Percentiles rank a stretch among this genome's conserved stretches.
These are phyloP conservation scores for Geodia barretti DNA, from an alignment of 37 sponge, comb jelly and placozoan genomes.

Conservation along the genomic window DNA sequence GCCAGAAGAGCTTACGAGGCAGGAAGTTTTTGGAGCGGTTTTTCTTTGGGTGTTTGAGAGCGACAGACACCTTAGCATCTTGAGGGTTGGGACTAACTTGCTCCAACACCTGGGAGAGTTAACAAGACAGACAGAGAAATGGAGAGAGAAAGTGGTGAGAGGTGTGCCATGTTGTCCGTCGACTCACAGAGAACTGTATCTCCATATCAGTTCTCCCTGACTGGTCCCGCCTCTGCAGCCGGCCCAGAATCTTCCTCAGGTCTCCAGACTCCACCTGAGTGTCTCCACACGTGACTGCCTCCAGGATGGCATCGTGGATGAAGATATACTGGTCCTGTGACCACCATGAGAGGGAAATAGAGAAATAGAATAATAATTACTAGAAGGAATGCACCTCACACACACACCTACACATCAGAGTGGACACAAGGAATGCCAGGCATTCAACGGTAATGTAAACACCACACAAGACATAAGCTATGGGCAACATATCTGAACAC, in stretches of 20 bases:
- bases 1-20: slow-evolving; percentile 27
- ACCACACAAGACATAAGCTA: too few species aligned
- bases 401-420: too few species aligned
- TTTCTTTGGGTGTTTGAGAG: slow-evolving; percentile 15
- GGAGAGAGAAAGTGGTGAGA: too few species aligned
- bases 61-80: slow-evolving; percentile 2
- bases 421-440: too few species aligned
- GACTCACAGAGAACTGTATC: slow-evolving; percentile 63
- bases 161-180: too few species aligned
- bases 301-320: slow-evolving; percentile 65
- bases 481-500: too few species aligned
- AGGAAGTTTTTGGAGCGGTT: slow-evolving; percentile 26
- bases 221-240: slow-evolving; percentile 25
- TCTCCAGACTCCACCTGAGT: slow-evolving; percentile 41
- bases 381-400: too few species aligned
- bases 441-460: too few species aligned
- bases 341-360: too few species aligned
- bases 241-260: slow-evolving; percentile 5
- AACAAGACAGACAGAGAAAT: too few species aligned
- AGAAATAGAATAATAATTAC: too few species aligned
- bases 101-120: slow-evolving; percentile 46
- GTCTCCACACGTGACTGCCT: slow-evolving; percentile 56
- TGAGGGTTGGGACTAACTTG: slow-evolving; percentile 40
- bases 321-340: slow-evolving; percentile 73
- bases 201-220: slow-evolving; percentile 47